These are phyloP conservation scores for Echeneis naucrates DNA, from an alignment of 2,797 vertebrate species.

Conservation along the genomic window DNA sequence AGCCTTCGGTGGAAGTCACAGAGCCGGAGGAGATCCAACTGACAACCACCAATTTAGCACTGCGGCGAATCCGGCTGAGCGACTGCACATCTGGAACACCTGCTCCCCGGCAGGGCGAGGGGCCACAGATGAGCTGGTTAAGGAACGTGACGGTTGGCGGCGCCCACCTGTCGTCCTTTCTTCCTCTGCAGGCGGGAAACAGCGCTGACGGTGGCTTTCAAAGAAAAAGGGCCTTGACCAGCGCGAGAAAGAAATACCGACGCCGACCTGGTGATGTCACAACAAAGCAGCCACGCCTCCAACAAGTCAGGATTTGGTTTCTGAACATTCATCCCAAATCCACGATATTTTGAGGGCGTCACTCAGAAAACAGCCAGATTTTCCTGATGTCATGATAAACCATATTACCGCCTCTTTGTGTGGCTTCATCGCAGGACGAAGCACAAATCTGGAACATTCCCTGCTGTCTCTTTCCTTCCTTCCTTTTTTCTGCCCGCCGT, in stretches of 20 bases:
- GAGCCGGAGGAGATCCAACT: slow-evolving; percentile 39
- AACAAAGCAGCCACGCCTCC: no score
- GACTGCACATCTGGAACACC: slow-evolving; percentile 19
- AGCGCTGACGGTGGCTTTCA: neutral
- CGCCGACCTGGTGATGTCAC: no score
- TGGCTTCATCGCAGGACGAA: neutral
- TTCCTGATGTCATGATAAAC: no score
- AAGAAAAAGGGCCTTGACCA: no score
- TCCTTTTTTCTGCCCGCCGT: slow-evolving; percentile 19
- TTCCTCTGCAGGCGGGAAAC: neutral
- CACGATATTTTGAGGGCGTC: no score
- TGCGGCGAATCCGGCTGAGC: slow-evolving; percentile 37
- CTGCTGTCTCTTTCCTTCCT: neutral
- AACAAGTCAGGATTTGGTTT: no score
- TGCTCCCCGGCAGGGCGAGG: slow-evolving; percentile 27
- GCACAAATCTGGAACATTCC: neutral
- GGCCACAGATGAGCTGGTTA: slow-evolving; percentile 11
- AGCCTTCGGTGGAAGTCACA: slow-evolving; percentile 30
- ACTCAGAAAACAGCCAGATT: no score
- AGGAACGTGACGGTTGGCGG: slow-evolving; percentile 19
- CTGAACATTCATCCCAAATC: no score
- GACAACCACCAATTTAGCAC: slow-evolving; percentile 40
- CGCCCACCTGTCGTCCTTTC: neutral
- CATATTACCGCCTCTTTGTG: neutral
- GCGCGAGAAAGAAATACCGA: no score